Evolutionary conservation across 2,888 invertebrate species (phyloP).

Genomic region (Beris chalybata): DNA sequence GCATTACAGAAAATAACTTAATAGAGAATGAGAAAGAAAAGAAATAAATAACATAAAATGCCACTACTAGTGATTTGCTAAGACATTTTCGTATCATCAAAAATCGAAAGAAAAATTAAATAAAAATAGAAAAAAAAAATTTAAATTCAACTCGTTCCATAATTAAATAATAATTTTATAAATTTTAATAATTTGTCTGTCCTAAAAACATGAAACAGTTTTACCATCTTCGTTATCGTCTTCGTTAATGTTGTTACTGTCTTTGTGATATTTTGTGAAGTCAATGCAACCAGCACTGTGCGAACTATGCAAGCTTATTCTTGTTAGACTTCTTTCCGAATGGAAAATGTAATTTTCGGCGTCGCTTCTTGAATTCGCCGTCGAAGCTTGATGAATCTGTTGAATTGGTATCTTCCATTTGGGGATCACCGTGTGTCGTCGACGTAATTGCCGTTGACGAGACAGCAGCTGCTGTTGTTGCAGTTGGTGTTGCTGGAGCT

Average conservation of each 20-base stretch:
- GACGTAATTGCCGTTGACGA: slow-evolving; percentile 36
- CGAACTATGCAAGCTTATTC: slow-evolving; percentile 44
- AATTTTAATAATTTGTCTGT: not conserved
- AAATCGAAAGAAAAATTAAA: no score
- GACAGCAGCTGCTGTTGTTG: slow-evolving; percentile 29
- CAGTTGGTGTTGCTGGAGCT: slow-evolving; percentile 22
- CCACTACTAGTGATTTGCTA: no score
- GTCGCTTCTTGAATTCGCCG: slow-evolving; percentile 44
- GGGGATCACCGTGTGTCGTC: slow-evolving; percentile 40
- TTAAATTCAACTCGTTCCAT: no score
- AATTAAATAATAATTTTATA: not conserved
- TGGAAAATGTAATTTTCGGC: slow-evolving; percentile 46
- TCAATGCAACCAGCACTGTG: slow-evolving; percentile 41
- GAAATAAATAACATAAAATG: no score
- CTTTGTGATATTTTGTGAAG: slow-evolving; percentile 21
- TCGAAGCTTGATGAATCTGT: slow-evolving; percentile 43
- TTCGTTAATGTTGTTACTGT: not conserved
- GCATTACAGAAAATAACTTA: no score
- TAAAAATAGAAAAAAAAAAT: no score
- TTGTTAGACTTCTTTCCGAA: slow-evolving; percentile 46
- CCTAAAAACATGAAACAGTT: no score
- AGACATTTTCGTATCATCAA: no score
- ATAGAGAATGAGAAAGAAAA: no score
- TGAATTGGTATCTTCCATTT: slow-evolving; percentile 42
- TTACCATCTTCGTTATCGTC: no score